Evolutionary conservation across 2,113 vertebrate genomes (phyloP), one percentile per base, ranked within the genome.

Genomic region (Balaeniceps rex): DNA sequence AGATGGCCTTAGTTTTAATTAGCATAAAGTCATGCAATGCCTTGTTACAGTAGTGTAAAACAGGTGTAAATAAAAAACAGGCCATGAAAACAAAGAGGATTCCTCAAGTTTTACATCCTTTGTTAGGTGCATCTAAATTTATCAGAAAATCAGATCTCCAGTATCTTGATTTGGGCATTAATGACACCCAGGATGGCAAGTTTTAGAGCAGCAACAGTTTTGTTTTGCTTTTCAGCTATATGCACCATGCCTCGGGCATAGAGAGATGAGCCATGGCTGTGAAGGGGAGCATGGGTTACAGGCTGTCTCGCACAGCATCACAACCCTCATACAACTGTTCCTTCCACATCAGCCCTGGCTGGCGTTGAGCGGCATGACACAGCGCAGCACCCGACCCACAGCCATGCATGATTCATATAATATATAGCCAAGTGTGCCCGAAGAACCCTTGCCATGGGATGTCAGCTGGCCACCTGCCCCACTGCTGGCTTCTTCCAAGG

Each of bases 231-330:
- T 40, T 33, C 21, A 33, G 21, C 47, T 31, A 3, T 14, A 4
- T 0, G 1, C 3, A 1, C 19, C 6, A 2, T 6, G 18, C 24
- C 44, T 51, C 0, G 2, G 33, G 61, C 28, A 33, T 0, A 4
- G 38, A 66, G 54, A 42, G 57, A 14, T 11, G 19, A 68, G 26
- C 13, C 8, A 1, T 1, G 9, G 34, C 81, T 42, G 7, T 8
- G 52, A 54, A 9, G 1, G 1, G 65, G 23, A 81, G 12, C 40
- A 14, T 0, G 10, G 69, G 15, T 24, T n/a, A 25, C 55, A 36
- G 55, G 12, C 49, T 68, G 52, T 29, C 40, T 2, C 28, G 23
- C 7, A 7, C 0, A 2, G 34, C 31, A 47, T 54, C 74, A 24
- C 60, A 46, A 6, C 57, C 54, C 38, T 55, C 31, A 31, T 21